Evolutionary conservation across 2,888 invertebrate genomes (phyloP), one percentile per base, ranked within the genome.

Genomic region (Ashinkailepas kermadecensis): DNA sequence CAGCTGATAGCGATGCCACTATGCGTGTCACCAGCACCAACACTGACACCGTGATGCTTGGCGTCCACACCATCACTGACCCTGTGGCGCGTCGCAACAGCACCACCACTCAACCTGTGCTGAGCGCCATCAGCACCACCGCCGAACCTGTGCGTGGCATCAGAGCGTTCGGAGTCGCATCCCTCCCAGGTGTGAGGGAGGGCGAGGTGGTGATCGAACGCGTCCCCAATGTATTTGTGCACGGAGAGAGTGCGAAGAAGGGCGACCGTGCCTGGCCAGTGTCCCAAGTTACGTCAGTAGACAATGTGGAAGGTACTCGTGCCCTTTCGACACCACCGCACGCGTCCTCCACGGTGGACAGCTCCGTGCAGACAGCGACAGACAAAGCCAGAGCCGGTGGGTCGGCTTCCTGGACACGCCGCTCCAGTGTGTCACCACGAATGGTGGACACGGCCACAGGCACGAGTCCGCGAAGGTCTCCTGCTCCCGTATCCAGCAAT

Each of bases 161-260:
- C 70, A 70, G 39, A 7, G 70, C 70, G 15, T 39, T 70, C 13
- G 70, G 25, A 3, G 25, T 3, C 39, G 39, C 39, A 4, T 39
- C 39, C 4, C 39, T 39, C 39, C 39, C 70, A 3, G 70, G 39
- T 11, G 70, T 6, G 23, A 18, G 74, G 11, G 74, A 74, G 15
- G 74, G 74, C 54, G 74, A 74, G n/a, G 74, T 74, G 18, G 21
- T 54, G 21, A 74, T 74, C 21, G 54, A 74, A 56, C 74, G 74
- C 21, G 74, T 74, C 23, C 74, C 74, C 11, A 74, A 74, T 21
- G 56, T 74, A 12, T 74, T 74, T 15, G 74, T 74, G 56, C 70
- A 70, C 39, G 59, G 12, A 7, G 59, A 59, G 54, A 25, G n/a
- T 25, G 23, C 70, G 8, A 15, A 67, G n/a, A 67, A 67, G 25